Evolutionary conservation across 2,888 invertebrate genomes (phyloP).

Genomic region (Ophion obscuratus): DNA sequence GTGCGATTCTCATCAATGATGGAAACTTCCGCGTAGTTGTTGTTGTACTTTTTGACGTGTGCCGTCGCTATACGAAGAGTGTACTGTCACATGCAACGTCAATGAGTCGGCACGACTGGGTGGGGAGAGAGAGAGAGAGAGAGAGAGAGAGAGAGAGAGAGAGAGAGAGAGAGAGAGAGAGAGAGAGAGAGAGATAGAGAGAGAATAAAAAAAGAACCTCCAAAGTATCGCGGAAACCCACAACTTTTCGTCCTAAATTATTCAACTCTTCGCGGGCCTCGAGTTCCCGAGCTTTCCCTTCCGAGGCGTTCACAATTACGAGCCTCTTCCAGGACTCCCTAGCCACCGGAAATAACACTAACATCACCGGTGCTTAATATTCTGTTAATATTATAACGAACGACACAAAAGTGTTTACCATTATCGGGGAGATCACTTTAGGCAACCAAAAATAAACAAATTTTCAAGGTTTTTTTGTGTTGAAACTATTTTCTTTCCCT

Average conservation of each 20-base stretch:
- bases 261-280: constrained; percentile 41
- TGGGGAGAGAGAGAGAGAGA: not conserved
- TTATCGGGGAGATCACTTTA: not conserved
- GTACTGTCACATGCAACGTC: constrained; percentile 16
- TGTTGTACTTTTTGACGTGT: constrained; percentile 34
- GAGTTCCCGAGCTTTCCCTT: constrained; percentile 2
- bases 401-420: not conserved
- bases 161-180: not conserved
- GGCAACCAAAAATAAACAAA: too few species aligned
- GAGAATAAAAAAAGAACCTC: not conserved
- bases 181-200: not conserved
- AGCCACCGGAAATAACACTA: not conserved
- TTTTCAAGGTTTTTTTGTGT: too few species aligned
- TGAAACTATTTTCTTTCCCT: too few species aligned
- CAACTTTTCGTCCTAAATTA: constrained; percentile 53
- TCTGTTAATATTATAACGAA: not conserved
- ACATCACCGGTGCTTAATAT: not conserved
- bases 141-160: not conserved
- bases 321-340: not conserved
- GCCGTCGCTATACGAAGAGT: constrained; percentile 20
- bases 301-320: not conserved
- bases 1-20: constrained; percentile 56
- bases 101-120: not conserved
- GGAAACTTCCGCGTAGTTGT: constrained; percentile 24
- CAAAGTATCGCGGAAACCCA: constrained; percentile 42